These are phyloP conservation scores for Augochlora pura DNA, from an alignment of 1,140 invertebrate species.

Conservation along the genomic window DNA sequence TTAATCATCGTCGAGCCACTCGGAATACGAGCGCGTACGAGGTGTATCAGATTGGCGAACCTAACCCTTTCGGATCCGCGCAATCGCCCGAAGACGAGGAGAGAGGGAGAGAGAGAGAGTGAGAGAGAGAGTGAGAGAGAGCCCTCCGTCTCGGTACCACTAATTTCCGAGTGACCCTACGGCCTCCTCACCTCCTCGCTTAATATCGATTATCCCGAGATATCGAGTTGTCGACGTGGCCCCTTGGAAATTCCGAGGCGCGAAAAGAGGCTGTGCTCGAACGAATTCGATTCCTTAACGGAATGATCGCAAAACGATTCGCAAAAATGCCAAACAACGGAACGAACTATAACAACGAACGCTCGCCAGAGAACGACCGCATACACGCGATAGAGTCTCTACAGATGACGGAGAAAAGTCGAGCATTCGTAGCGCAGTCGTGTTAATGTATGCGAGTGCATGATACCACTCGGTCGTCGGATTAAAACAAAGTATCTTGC, in stretches of 20 bases:
- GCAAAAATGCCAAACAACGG: too few relatives aligned
- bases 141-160: slow-evolving; percentile 50
- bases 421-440: background rate
- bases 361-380: slow-evolving; percentile 10
- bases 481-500: slow-evolving; percentile 65
- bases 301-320: too few relatives aligned
- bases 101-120: slow-evolving; percentile 39
- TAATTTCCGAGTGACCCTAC: slow-evolving; percentile 65
- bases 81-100: slow-evolving; percentile 34
- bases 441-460: slow-evolving; percentile 61
- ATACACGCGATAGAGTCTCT: too few relatives aligned
- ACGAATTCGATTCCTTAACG: background rate
- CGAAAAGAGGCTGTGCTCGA: background rate
- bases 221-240: slow-evolving; percentile 19
- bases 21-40: slow-evolving; percentile 64
- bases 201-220: slow-evolving; percentile 26
- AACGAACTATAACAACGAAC: too few relatives aligned
- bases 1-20: slow-evolving; percentile 74
- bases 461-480: slow-evolving; percentile 33
- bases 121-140: slow-evolving; percentile 19
- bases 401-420: background rate
- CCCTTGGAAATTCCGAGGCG: slow-evolving; percentile 20
- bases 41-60: slow-evolving; percentile 73
- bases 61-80: slow-evolving; percentile 72
- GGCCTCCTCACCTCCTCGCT: slow-evolving; percentile 30